Conservation (phyloP, 2,113 vertebrate genomes). For the Ascaphus truei region DNA sequence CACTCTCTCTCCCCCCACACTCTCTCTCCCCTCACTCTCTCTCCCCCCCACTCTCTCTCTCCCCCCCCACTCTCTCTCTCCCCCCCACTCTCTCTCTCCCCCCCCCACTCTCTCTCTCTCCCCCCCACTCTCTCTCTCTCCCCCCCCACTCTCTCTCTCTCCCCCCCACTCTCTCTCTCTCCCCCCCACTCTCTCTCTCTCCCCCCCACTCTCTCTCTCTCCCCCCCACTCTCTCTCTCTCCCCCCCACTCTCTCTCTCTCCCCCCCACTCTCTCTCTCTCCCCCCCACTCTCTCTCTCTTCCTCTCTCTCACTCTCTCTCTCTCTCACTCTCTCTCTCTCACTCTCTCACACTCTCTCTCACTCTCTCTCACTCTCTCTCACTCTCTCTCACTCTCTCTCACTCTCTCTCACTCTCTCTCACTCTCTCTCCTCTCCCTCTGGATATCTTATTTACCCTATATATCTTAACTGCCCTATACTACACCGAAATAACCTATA, state of each 20-base stretch:
- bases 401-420: neutral
- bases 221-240: neutral
- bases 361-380: neutral
- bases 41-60: no score
- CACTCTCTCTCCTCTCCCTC: no score
- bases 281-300: neutral
- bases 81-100: neutral
- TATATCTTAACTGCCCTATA: no score
- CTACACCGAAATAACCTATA: no score
- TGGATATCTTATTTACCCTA: no score
- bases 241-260: neutral
- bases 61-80: no score
- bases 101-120: neutral
- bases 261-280: neutral
- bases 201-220: neutral
- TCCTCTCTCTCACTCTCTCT: neutral
- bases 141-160: no score
- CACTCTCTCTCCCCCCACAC: no score
- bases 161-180: neutral
- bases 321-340: neutral
- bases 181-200: neutral
- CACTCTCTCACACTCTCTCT: neutral
- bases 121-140: neutral
- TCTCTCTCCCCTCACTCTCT: neutral
- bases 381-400: neutral